Conservation (phyloP, 2,797 vertebrate genomes). For the Valencia hispanica region DNA sequence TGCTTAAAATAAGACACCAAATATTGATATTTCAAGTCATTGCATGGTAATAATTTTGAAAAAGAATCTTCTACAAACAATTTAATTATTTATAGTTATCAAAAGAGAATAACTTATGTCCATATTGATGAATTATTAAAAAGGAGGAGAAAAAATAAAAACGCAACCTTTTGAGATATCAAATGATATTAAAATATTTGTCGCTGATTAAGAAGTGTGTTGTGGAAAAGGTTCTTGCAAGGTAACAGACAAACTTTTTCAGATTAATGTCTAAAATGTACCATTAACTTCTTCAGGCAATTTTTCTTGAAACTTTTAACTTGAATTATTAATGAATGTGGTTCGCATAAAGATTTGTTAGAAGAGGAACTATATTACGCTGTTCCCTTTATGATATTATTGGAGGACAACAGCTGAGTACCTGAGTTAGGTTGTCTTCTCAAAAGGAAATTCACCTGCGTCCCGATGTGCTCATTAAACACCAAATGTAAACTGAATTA, state of each 20-base stretch:
- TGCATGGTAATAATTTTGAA: background rate
- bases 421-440: background rate
- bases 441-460: background rate
- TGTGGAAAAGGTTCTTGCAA: background rate
- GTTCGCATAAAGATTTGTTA: background rate
- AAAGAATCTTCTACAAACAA: background rate
- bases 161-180: background rate
- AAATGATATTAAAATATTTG: background rate
- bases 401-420: background rate
- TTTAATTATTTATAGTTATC: background rate
- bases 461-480: too few species aligned
- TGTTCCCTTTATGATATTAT: background rate
- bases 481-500: too few species aligned
- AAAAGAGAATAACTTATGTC: background rate
- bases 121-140: background rate
- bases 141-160: background rate
- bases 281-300: background rate
- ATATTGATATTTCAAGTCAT: background rate
- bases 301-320: background rate
- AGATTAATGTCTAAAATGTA: background rate
- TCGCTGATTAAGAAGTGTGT: background rate
- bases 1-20: background rate
- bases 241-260: background rate
- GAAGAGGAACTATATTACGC: background rate
- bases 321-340: background rate